Evolutionary conservation across 2,888 invertebrate genomes (phyloP), one percentile per base, ranked within the genome.

Genomic region (Cephus runcator): DNA sequence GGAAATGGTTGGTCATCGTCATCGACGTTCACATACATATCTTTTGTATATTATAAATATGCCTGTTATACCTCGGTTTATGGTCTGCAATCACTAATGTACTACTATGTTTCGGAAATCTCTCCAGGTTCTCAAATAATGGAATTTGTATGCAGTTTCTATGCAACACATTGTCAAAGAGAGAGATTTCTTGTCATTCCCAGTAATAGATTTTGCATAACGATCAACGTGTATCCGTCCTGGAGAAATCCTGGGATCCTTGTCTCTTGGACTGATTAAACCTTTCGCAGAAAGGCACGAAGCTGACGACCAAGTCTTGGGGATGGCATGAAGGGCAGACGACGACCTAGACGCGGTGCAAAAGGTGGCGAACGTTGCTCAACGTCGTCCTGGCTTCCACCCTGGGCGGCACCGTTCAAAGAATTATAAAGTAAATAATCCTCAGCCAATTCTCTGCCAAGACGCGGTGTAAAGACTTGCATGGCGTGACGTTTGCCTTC

Each of bases 401-500:
- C 84, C 12, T 79, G 82, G 74, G 77, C 77, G 76, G 81, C 77
- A 1, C 84, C 80, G 33, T 84, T 83, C 56, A 56, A 56, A 56
- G 56, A 56, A 78, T 86, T 86, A 11, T 80, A 82, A 33, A 84
- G 79, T 11, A 84, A 75, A 12, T 73, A 77, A 11, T 88, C 87
- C 76, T 90, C 89, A 1, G 84, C 83, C 33, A 89, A 87, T 76
- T 90, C 90, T 33, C 91, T 89, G 3, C 92, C 92, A 40, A 90
- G 81, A 31, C 92, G 90, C 3, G 92, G 92, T 0, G 90, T 92
- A 82, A 92, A 93, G 77, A 79, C 79, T 73, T 90, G 91, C 30
- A 91, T 85, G 69, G 88, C 84, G 78, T 91, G 91, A 40, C 92
- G 86, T 80, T 91, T 90, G 30, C 88, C 88, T 82, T 85, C 87